Base-by-base conservation (phyloP, 2,797 vertebrate species). In the Buceros bicornis region DNA sequence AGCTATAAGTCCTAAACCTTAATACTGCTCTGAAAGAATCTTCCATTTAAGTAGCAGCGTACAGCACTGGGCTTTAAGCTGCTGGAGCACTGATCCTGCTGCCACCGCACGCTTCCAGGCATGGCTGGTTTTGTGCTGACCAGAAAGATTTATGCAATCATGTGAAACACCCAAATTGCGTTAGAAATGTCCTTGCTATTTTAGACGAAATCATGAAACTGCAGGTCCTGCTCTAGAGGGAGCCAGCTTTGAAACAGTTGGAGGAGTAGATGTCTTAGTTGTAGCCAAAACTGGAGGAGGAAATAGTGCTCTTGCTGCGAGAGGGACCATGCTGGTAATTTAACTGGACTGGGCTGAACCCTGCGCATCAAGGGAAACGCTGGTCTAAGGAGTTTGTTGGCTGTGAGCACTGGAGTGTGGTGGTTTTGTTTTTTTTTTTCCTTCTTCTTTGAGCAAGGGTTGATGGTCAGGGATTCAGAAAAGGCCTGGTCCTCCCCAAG, bases 1-100 rank as follows among this genome's bases (percentile, higher is more conserved):
- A 70, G 47, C 87, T 91, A 19, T 81, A 81, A 95, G 87, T 79
- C 56, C 70, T 84, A 79, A 95, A 87, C 73, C 62, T 66, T 73
- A 90, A 88, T 77, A 13, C 76, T 77, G 47, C 73, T 90, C n/a
- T 84, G 88, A 79, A 94, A 90, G 85, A 58, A 56, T 76, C 77
- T 91, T 53, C 69, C 33, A 13, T 74, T 94, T 47, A 16, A 78
- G 47, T 19, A 67, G 9, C 61, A 66, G 65, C 29, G 3, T 11
- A 13, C 11, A 18, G 79, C 13, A 1, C 40, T 10, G 40, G 24
- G 54, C 25, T 88, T n/a, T 48, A 16, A 88, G 73, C 80, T 66
- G 77, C 50, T 43, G 84, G 51, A 82, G 47, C 47, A 15, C 40
- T 25, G 69, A 53, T 88, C 29, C 42, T 60, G 54, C 64, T 73